Base-by-base conservation (phyloP, 2,888 invertebrate genomes). In the Macrophya alboannulata region DNA sequence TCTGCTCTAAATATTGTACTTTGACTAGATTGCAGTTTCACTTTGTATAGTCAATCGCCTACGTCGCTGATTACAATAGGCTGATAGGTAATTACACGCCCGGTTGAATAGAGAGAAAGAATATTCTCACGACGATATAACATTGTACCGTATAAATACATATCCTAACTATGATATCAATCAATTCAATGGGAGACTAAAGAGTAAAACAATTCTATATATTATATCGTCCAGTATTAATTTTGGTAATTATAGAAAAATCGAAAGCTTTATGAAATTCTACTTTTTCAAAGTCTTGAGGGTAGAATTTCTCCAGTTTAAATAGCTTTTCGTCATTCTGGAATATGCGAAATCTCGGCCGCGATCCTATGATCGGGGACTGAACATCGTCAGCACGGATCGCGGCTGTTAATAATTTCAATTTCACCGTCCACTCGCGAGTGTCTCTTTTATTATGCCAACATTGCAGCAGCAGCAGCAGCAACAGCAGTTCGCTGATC, bases 31-130 rank as follows among this genome's bases (percentile, higher is more conserved):
- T 62, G 62, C 62, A 62, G 62, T 62, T 62, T 62, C 62, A 62
- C 62, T 62, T 62, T 25, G 62, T 62, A 31, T 3, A 62, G 12
- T 21, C 4, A 62, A 62, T 62, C 25, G 25, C 62, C 62, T 25
- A 62, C 62, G 25, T 25, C 62, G 10, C 62, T 25, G 68, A 68
- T 68, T 37, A 68, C 68, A 68, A 68, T 68, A 25, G 17, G 37
- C 37, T 68, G 68, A 68, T 68, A 68, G 68, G 37, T 37, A 68
- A 68, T 68, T 37, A 68, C 68, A 37, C 68, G 68, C 68, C 68
- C 68, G 15, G 68, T 31, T 68, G 68, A 21, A 37, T 68, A 25
- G 15, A 3, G 37, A 37, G 65, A 68, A 68, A 68, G 31, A 68
- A 68, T 68, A 6, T 68, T 68, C 31, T 68, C 68, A 37, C 37